Evolutionary conservation across 2,888 invertebrate species (phyloP), one percentile per base, ranked within the genome.

Genomic region (Trichogramma evanescens): DNA sequence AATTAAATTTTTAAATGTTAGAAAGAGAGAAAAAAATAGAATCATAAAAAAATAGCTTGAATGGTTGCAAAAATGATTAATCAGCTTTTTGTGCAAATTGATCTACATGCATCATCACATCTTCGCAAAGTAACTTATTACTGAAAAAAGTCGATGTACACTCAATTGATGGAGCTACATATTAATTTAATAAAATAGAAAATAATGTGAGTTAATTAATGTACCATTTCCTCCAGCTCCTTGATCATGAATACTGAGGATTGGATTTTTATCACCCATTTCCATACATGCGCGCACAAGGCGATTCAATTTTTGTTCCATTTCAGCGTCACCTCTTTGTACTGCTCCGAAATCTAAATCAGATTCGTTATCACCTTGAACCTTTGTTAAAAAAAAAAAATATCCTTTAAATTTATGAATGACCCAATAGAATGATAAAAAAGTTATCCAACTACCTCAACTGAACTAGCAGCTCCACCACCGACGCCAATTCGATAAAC

Each of bases 401-500:
- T 9, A 43, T n/a, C 4, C 54, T 7, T 7, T 45, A 26, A 26
- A 26, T 45, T 45, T n/a, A 45, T 13, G 13, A 26, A 26, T 26
- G 26, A 26, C 26, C 26, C 8, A 45, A 45, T 45, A n/a, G n/a
- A 9, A 45, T 56, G 8, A 54, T 44, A 10, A 40, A 41, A 58
- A 8, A 4, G 10, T 39, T 42, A 46, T 42, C 6, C 39, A 52
- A 59, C 61, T 71, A 81, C 82, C 70, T 94, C 89, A 6, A 96
- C 92, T 0, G 97, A 97, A 66, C 95, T 95, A 0, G 98, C 98
- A 0, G 97, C 91, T n/a, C 98, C 98, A 7, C 98, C 98, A 8
- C 98, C 98, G 5, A 99, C 95, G 1, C 98, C 98, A 74, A 99
- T 98, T 65, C 98, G 84, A 78, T 97, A 98, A 51, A 95, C 95